Conservation (phyloP, 2,888 invertebrate genomes). For the Mesorhabditis belari region DNA sequence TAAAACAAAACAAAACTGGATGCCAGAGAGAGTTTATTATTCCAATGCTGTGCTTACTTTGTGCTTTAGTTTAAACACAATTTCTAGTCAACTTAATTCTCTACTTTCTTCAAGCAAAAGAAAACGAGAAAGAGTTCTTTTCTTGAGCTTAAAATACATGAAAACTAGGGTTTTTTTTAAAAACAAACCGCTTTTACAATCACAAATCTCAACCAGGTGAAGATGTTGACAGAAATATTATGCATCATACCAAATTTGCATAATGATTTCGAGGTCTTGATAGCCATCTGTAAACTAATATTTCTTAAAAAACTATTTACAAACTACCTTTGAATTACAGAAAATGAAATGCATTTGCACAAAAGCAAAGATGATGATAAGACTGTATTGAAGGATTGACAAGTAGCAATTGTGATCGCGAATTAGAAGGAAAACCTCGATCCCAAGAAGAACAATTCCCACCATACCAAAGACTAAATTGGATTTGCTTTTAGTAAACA, state of each 20-base stretch:
- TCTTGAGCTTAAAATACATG: not conserved
- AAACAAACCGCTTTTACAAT: slow-evolving; percentile 39
- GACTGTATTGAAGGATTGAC: slow-evolving; percentile 39
- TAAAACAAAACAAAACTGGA: too few species aligned
- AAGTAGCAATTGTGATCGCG: slow-evolving; percentile 4
- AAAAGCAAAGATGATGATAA: slow-evolving; percentile 49
- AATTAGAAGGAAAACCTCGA: slow-evolving; percentile 45
- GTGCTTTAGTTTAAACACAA: slow-evolving; percentile 20
- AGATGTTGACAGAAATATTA: slow-evolving; percentile 45
- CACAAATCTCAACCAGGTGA: slow-evolving; percentile 52
- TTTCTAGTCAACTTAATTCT: slow-evolving; percentile 16
- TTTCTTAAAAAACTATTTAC: slow-evolving; percentile 14
- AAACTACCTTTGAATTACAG: slow-evolving; percentile 49
- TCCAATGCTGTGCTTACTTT: slow-evolving; percentile 19
- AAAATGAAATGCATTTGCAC: slow-evolving; percentile 53
- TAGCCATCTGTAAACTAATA: slow-evolving; percentile 31
- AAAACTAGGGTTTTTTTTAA: not conserved
- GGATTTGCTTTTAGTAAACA: too few species aligned
- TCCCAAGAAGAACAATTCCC: slow-evolving; percentile 48
- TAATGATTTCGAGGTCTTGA: slow-evolving; percentile 33
- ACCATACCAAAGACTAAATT: slow-evolving; percentile 50
- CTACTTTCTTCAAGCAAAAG: not conserved
- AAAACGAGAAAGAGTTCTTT: not conserved
- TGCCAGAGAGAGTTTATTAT: slow-evolving; percentile 15
- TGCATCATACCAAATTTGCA: slow-evolving; percentile 51